These are phyloP conservation scores for Tridacna crocea DNA, from an alignment of 2,888 invertebrate genomes.

Conservation along the genomic window DNA sequence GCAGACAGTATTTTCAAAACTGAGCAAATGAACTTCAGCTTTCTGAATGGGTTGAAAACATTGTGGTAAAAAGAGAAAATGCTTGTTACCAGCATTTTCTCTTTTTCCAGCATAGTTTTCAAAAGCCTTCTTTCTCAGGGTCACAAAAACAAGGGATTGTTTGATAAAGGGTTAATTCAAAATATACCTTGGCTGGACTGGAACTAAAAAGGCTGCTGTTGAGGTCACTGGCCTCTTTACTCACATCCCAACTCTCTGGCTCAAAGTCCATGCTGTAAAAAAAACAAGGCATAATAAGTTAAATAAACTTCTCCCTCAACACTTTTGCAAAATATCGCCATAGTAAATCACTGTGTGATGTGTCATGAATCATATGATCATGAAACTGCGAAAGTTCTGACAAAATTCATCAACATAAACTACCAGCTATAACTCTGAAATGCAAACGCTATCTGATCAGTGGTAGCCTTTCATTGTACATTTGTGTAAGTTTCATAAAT, in stretches of 20 bases:
- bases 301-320: too few relatives aligned
- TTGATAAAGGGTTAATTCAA: neutral
- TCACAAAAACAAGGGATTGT: neutral
- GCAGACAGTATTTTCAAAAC: neutral
- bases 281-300: neutral
- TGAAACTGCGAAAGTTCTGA: too few relatives aligned
- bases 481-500: too few relatives aligned
- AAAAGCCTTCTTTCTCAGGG: neutral
- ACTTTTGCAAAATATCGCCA: too few relatives aligned
- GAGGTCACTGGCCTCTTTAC: conserved; percentile 47
- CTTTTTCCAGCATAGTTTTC: neutral
- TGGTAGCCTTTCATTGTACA: too few relatives aligned
- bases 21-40: neutral
- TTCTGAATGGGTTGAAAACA: neutral
- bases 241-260: conserved; percentile 62
- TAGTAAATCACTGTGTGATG: too few relatives aligned
- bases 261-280: conserved; percentile 65
- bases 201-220: conserved; percentile 50
- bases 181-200: neutral
- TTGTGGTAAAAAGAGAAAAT: neutral
- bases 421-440: too few relatives aligned
- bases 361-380: too few relatives aligned
- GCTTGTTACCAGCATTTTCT: neutral
- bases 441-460: too few relatives aligned
- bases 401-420: too few relatives aligned